A percentile compares a stretch with the other conserved stretches of the same genome.
Evolutionary conservation across 1,140 invertebrate species (phyloP).

Genomic region (Diorhabda sublineata): DNA sequence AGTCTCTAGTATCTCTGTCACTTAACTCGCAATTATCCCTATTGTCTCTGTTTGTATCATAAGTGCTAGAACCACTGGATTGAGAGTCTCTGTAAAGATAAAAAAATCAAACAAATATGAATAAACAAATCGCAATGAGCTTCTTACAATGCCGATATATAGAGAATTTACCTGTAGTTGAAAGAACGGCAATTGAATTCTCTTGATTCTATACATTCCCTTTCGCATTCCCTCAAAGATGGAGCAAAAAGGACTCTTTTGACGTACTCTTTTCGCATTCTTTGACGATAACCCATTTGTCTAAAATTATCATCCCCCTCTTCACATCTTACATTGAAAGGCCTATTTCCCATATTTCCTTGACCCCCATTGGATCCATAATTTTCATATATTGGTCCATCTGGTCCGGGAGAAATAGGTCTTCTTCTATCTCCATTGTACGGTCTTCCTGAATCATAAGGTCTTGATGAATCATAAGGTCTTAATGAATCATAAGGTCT

Average conservation of each 20-base stretch:
- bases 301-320: conserved; percentile 65
- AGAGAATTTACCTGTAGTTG: conserved; percentile 64
- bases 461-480: conserved; percentile 13
- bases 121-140: too few species aligned
- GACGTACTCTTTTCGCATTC: conserved; percentile 75
- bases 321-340: conserved; percentile 60
- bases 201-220: conserved; percentile 74
- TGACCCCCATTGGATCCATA: conserved; percentile 13
- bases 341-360: conserved; percentile 38
- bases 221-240: conserved; percentile 71
- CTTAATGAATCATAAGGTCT: conserved; percentile 35
- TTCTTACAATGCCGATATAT: too few species aligned
- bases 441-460: conserved; percentile 7
- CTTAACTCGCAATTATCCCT: conserved; percentile 86
- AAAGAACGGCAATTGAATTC: conserved; percentile 86
- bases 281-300: conserved; percentile 69
- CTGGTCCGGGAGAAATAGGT: conserved; percentile 43
- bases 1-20: conserved; percentile 76
- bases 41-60: conserved; percentile 33
- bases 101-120: not conserved
- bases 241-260: conserved; percentile 68
- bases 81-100: conserved; percentile 2
- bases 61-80: not conserved
- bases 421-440: conserved; percentile 21
- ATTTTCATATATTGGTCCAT: conserved; percentile 43